Percentiles rank a stretch among this genome's conserved stretches.
Conservation (phyloP, 2,888 invertebrate genomes). For the Aproaerema taeniolella region DNA sequence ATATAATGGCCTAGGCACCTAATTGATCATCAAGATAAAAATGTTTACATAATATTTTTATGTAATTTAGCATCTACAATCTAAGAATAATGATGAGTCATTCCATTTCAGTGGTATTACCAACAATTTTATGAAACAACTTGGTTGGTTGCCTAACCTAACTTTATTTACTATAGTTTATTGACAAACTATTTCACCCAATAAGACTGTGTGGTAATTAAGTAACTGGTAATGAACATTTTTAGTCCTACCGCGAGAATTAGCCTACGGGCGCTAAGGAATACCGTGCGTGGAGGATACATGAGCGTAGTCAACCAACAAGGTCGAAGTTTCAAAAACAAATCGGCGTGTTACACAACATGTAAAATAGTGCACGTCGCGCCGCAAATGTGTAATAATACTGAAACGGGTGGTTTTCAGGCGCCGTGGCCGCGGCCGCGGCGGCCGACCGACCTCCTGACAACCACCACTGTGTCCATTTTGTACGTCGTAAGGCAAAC, state of each 20-base stretch:
- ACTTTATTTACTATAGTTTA: constrained; percentile 5
- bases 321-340: constrained; percentile 47
- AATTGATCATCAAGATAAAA: constrained; percentile 2
- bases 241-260: no score
- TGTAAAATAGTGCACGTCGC: constrained; percentile 28
- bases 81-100: not conserved
- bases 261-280: not conserved
- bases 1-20: no score
- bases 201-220: not conserved
- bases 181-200: constrained; percentile 3
- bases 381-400: constrained; percentile 18
- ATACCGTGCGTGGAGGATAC: constrained; percentile 29
- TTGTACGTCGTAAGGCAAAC: constrained; percentile 48
- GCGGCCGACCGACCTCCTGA: constrained; percentile 48
- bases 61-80: constrained; percentile 3
- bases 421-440: constrained; percentile 38
- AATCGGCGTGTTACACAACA: constrained; percentile 59
- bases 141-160: constrained; percentile 4
- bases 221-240: no score
- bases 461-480: constrained; percentile 60
- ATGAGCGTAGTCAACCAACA: constrained; percentile 35
- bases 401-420: constrained; percentile 29
- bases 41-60: constrained; percentile 5
- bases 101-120: not conserved
- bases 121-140: not conserved